Conservation (phyloP, 1,140 invertebrate species). For the Oppia nitens region DNA sequence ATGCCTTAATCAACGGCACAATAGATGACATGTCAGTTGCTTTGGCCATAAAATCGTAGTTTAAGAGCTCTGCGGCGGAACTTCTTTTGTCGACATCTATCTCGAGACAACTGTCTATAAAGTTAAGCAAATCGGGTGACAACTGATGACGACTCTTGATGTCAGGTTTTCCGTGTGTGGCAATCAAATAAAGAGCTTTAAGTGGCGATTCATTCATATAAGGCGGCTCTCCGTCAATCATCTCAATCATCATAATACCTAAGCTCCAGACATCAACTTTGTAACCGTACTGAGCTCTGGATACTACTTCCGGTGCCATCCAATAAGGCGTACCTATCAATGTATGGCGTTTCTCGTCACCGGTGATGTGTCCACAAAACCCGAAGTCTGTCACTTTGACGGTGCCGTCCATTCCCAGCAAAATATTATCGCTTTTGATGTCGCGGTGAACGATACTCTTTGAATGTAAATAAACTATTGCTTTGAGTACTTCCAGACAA, state of each 20-base stretch:
- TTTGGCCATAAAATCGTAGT: slow-evolving; percentile 70
- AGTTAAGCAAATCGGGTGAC: slow-evolving; percentile 41
- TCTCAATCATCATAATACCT: slow-evolving; percentile 99
- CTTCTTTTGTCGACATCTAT: slow-evolving; percentile 76
- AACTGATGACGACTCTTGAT: slow-evolving; percentile 69
- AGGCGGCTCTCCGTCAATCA: slow-evolving; percentile 95
- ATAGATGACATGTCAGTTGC: slow-evolving; percentile 65
- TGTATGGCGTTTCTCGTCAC: slow-evolving; percentile 82
- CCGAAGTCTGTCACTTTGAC: slow-evolving; percentile 98
- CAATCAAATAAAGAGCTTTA: slow-evolving; percentile 84
- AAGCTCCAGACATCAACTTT: slow-evolving; percentile 38
- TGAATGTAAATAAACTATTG: slow-evolving; percentile 46
- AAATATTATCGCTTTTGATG: slow-evolving; percentile 91
- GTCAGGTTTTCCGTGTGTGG: slow-evolving; percentile 79
- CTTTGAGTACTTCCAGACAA: slow-evolving; percentile 75
- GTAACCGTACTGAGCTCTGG: slow-evolving; percentile 43
- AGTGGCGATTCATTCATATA: slow-evolving; percentile 92
- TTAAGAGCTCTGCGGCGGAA: slow-evolving; percentile 60
- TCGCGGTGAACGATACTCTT: slow-evolving; percentile 67
- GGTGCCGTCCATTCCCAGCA: slow-evolving; percentile 84
- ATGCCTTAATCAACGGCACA: slow-evolving; percentile 75
- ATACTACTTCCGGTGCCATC: slow-evolving; percentile 64
- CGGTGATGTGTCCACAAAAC: slow-evolving; percentile 58
- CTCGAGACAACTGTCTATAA: slow-evolving; percentile 48
- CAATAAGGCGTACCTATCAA: slow-evolving; percentile 67